These are phyloP conservation scores for Paguma larvata DNA, from an alignment of 2,797 vertebrate species.

Conservation along the genomic window DNA sequence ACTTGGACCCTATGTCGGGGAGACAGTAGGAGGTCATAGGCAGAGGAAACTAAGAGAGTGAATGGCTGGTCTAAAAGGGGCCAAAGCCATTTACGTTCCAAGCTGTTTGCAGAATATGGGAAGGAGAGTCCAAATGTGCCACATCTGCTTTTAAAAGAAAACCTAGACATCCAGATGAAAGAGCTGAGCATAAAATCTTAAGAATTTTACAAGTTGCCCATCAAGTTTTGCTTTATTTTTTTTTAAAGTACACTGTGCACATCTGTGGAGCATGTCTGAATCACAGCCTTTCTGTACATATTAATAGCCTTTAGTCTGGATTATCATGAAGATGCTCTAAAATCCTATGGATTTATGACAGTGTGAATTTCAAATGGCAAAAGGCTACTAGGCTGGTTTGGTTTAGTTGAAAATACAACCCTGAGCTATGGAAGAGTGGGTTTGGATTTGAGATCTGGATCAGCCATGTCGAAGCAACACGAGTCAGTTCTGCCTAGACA, in stretches of 20 bases:
- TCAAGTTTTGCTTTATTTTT: background rate
- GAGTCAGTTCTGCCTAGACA: background rate
- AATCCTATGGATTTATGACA: background rate
- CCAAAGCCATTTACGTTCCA: background rate
- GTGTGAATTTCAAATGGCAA: conserved; percentile 35
- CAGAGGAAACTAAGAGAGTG: background rate
- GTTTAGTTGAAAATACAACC: background rate
- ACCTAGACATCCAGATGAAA: background rate
- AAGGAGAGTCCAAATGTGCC: background rate
- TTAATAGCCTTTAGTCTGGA: background rate
- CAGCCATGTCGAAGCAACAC: background rate
- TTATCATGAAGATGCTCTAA: background rate
- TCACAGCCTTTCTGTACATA: background rate
- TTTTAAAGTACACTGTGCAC: background rate
- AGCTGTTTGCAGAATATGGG: background rate
- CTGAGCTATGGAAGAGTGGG: background rate
- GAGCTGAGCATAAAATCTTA: background rate
- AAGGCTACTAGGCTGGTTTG: background rate
- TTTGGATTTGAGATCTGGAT: conserved; percentile 7
- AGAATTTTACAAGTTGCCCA: conserved; percentile 17
- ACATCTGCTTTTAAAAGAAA: conserved; percentile 1
- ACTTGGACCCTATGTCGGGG: background rate
- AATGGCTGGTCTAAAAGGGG: background rate
- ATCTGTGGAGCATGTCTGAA: background rate
- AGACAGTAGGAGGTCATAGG: background rate